Evolutionary conservation across 2,888 invertebrate species (phyloP), one percentile per base, ranked within the genome.

Genomic region (Osedax fenrisi): DNA sequence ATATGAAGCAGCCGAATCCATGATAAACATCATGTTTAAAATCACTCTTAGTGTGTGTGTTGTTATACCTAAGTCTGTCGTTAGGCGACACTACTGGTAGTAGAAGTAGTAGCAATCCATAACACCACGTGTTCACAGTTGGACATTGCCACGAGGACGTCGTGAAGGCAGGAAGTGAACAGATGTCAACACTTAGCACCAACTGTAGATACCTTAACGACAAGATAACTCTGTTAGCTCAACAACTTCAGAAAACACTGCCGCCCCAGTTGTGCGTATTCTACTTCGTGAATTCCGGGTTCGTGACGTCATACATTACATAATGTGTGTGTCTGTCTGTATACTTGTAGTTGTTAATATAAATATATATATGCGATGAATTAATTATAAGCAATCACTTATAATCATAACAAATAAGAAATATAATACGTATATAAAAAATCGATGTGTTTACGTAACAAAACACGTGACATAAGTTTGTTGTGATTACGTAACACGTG

Each of bases 121-220:
- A n/a, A n/a, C n/a, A n/a, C n/a, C n/a, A n/a, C n/a, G n/a, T n/a
- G n/a, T n/a, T n/a, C n/a, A n/a, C 86, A 97, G 97, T 98, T 81
- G 98, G 98, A 0, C 98, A 98, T 85, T 95, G 96, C 82, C 94
- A 98, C 84, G 94, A 94, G 0, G 89, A 90, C 78, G 96, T 98
- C 23, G 94, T 94, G 0, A 89, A 90, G 81, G 94, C 94, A 0
- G 94, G 92, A 1, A 88, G 89, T 76, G 88, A 91, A 75, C 98
- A 98, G 87, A 92, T 97, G 91, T 88, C 90, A 21, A 85, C 90
- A 1, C 88, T 97, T 80, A 93, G 91, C 80, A 98, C 97, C 67
- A 98, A 98, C 87, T 92, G 91, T 83, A 90, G 98, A 56, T 98
- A 94, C 84, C 89, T 98, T 13, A 96, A 97, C 84, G 95, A 97